Base-by-base conservation (phyloP, 2,113 vertebrate genomes). In the Hydropotes inermis region DNA sequence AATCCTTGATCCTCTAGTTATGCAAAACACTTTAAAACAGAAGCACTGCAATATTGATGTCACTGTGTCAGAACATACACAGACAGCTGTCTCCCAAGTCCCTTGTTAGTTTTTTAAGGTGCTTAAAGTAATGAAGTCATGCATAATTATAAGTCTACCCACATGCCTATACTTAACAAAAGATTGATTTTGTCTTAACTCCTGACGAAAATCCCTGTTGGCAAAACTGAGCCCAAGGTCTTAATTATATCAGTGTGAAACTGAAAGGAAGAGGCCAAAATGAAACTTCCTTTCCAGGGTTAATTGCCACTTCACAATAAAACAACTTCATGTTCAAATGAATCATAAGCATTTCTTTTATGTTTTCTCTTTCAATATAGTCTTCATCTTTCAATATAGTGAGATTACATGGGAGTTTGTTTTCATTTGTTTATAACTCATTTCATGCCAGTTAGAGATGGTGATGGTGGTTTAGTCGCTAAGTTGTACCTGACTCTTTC, bases 181-280 rank as follows among this genome's bases (percentile, higher is more conserved):
- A 92, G 84, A 67, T 2, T 5, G 30, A 58, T 89, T 92, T 64
- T 88, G 28, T 91, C 30, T 96, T 85, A 92, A 64, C 5, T 39
- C 39, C 25, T 93, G 27, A 54, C 30, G 78, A 86, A 97, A 94
- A 15, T 78, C 50, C 27, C 45, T n/a, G 17, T 36, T 88, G 58
- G 11, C 36, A 88, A 33, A 64, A 70, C 13, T 28, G 14, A 82
- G 7, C 21, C 79, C 43, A 64, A 67, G 5, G 43, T 92, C 78
- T 96, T 91, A 96, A 95, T 92, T 89, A 76, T 14, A 39, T 1
- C 47, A 55, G 16, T 76, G 12, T 87, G 17, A 98, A 97, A 92
- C 15, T 16, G 19, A 86, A 97, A 88, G 19, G 70, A 79, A 45
- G 30, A 78, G 1, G 17, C 67, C 55, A 89, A 88, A 85, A 83